Conservation (phyloP, 2,888 invertebrate species). For the Leucophora obtusa region DNA sequence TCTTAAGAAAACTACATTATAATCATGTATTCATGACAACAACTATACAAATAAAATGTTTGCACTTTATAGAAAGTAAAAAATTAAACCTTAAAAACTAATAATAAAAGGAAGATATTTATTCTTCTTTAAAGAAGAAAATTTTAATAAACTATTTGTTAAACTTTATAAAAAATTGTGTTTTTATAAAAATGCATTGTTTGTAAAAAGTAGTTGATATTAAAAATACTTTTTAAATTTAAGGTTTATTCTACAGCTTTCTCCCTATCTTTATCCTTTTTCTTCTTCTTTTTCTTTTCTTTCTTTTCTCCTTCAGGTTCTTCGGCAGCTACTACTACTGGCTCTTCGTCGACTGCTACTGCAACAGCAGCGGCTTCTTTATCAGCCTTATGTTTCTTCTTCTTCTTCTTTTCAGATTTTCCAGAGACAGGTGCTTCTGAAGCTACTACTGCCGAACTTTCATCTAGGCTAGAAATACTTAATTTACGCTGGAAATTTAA, state of each 20-base stretch:
- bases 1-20: slow-evolving; percentile 61
- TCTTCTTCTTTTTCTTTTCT: slow-evolving; percentile 88
- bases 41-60: slow-evolving; percentile 55
- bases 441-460: slow-evolving; percentile 66
- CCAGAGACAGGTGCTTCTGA: slow-evolving; percentile 72
- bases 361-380: slow-evolving; percentile 77
- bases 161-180: slow-evolving; percentile 28
- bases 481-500: slow-evolving; percentile 79
- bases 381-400: slow-evolving; percentile 83
- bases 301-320: slow-evolving; percentile 76
- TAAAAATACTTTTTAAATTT: slow-evolving; percentile 12
- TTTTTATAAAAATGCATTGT: slow-evolving; percentile 49
- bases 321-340: slow-evolving; percentile 72
- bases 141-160: neutral
- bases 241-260: slow-evolving; percentile 73
- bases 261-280: slow-evolving; percentile 85
- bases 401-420: slow-evolving; percentile 82
- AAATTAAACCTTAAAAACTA: slow-evolving; percentile 45
- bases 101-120: slow-evolving; percentile 4
- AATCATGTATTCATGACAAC: slow-evolving; percentile 40
- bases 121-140: slow-evolving; percentile 14
- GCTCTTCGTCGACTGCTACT: slow-evolving; percentile 70
- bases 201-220: slow-evolving; percentile 4
- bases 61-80: slow-evolving; percentile 19
- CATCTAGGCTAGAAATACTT: slow-evolving; percentile 80